Evolutionary conservation across 2,113 vertebrate genomes (phyloP), one percentile per base, ranked within the genome.

Genomic region (Ascaphus truei): DNA sequence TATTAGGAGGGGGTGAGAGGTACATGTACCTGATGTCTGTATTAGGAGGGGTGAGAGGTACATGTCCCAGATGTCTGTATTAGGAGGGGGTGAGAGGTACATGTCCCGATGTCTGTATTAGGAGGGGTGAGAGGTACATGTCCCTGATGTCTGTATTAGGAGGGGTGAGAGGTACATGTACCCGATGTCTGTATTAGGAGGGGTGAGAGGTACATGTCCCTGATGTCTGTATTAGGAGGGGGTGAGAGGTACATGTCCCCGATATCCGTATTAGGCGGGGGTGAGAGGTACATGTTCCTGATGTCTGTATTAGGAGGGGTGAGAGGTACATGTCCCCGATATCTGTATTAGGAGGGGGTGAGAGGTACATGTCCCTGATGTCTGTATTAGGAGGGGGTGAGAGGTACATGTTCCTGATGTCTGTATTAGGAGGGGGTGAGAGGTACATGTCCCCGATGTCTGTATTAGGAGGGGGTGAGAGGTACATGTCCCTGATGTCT

Each of bases 41-140:
- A 29, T 52, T 27, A 26, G 2, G 25, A 27, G 7, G 7, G 15
- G 5, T n/a, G 39, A 27, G 22, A 11, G 31, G 6, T 7, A 34
- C 11, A 30, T 4, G n/a, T 4, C 16, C 1, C 7, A 13, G 30
- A 2, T 5, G 51, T 27, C 51, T 26, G 48, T 26, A 26, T 22
- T 51, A 22, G 18, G 16, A 16, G 48, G n/a, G n/a, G n/a, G n/a
- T n/a, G n/a, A n/a, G n/a, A n/a, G 48, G 48, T 26, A 9, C 4
- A 22, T 12, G 18, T 20, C n/a, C 43, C 45, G 6, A 8, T 48
- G 11, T 48, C 12, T 26, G 51, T 26, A 22, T 41, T 51, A 73
- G 65, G 75, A 56, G 67, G 26, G 23, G 25, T 63, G 7, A 48
- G 45, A 20, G 45, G n/a, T n/a, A n/a, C n/a, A n/a, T n/a, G 5